Conservation (phyloP, 2,797 vertebrate species). For the Pseudochaenichthys georgianus region DNA sequence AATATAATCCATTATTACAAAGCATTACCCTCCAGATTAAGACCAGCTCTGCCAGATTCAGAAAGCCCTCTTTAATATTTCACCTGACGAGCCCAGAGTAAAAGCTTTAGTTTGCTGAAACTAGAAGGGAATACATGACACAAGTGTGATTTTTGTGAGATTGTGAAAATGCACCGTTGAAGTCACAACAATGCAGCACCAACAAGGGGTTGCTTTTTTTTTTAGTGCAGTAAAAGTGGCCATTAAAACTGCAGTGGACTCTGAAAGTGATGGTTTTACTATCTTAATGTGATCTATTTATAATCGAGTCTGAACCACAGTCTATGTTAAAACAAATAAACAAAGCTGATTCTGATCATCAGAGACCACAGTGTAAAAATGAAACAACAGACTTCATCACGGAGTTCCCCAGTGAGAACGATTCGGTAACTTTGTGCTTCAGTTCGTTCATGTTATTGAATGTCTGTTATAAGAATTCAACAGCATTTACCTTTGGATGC, state of each 20-base stretch:
- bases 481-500: no score
- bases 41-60: no score
- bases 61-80: no score
- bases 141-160: neutral
- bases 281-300: neutral
- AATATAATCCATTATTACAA: no score
- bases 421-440: neutral
- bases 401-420: slow-evolving; percentile 29
- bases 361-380: slow-evolving; percentile 16
- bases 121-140: no score
- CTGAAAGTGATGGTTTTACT: neutral
- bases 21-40: no score
- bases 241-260: no score
- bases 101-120: no score
- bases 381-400: neutral
- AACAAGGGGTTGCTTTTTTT: neutral
- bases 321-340: no score
- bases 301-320: neutral
- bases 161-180: neutral
- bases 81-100: no score
- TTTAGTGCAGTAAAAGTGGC: neutral
- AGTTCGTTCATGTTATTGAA: slow-evolving; percentile 7
- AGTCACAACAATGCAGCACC: neutral
- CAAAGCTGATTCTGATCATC: neutral
- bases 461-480: neutral